Evolutionary conservation across 2,113 vertebrate genomes (phyloP).

Genomic region (Cygnus atratus): DNA sequence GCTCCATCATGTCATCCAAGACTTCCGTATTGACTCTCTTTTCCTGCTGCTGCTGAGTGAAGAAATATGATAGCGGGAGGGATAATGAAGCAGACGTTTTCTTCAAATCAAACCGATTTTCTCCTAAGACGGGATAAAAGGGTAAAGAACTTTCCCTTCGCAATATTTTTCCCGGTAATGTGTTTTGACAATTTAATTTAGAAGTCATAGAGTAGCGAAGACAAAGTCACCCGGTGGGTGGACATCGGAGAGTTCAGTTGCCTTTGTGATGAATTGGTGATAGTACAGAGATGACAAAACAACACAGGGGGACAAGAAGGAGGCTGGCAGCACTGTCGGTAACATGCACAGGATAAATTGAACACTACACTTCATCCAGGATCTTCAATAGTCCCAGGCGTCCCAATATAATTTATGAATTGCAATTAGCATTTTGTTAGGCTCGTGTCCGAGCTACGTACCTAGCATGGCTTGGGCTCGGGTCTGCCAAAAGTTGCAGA

Average conservation of each 20-base stretch:
- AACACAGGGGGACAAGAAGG: conserved; percentile 51
- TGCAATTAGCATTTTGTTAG: conserved; percentile 59
- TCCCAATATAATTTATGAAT: conserved; percentile 41
- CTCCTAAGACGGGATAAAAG: conserved; percentile 34
- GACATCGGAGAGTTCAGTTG: conserved; percentile 52
- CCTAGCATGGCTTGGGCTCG: neutral
- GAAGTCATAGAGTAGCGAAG: conserved; percentile 62
- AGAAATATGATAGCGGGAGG: conserved; percentile 29
- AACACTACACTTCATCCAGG: conserved; percentile 58
- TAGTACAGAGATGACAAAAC: conserved; percentile 68
- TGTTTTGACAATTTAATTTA: conserved; percentile 74
- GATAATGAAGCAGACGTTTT: conserved; percentile 57
- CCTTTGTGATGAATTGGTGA: conserved; percentile 71
- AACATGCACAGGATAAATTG: conserved; percentile 17
- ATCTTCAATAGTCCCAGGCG: conserved; percentile 4
- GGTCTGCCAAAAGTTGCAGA: neutral
- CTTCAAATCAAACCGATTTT: conserved; percentile 6
- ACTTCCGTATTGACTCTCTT: neutral
- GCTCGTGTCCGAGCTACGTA: neutral
- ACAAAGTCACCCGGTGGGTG: conserved; percentile 67
- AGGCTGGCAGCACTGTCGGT: conserved; percentile 57
- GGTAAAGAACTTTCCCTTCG: conserved; percentile 19
- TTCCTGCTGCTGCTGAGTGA: neutral
- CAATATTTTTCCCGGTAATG: conserved; percentile 57
- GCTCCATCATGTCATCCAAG: conserved; percentile 33